Conservation (phyloP, 2,113 vertebrate species). For the Mirounga angustirostris region DNA sequence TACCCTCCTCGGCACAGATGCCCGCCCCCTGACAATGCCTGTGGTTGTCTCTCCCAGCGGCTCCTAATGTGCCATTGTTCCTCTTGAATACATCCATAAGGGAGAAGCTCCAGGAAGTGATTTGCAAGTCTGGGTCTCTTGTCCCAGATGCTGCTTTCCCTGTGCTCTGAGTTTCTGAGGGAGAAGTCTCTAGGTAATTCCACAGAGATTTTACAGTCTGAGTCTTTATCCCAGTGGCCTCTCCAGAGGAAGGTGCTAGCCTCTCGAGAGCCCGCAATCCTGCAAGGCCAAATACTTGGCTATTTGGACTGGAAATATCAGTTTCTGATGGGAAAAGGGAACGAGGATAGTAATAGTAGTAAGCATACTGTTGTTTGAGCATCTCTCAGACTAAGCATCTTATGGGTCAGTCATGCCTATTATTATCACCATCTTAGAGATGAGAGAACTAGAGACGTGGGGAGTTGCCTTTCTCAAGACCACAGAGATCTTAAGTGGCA, state of each 20-base stretch:
- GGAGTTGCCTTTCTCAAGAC: background rate
- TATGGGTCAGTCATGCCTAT: background rate
- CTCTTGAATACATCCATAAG: conserved; percentile 33
- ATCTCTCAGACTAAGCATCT: background rate
- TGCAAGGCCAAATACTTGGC: background rate
- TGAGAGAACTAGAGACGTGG: background rate
- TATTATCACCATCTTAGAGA: background rate
- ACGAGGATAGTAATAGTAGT: background rate
- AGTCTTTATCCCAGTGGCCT: background rate
- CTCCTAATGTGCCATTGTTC: background rate
- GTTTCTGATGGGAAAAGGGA: background rate
- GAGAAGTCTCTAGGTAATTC: background rate
- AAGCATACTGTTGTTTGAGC: background rate
- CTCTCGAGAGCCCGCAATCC: background rate
- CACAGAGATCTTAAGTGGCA: background rate
- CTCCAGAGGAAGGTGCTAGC: background rate
- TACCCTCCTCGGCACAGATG: background rate
- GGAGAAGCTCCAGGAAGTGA: background rate
- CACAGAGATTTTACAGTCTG: background rate
- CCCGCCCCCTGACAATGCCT: background rate
- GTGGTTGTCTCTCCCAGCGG: background rate
- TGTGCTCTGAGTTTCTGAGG: background rate
- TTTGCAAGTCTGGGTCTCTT: conserved; percentile 10
- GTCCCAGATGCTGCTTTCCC: background rate
- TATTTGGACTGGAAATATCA: background rate